Conservation (phyloP, 2,888 invertebrate genomes). For the Piscicola geometra region DNA sequence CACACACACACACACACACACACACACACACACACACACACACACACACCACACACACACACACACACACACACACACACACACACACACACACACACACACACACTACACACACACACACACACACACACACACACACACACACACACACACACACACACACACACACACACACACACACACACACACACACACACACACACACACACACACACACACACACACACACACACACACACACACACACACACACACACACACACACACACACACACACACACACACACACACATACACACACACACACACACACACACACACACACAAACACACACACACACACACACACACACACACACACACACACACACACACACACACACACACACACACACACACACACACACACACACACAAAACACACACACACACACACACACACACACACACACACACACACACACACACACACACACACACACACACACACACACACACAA, state of each 20-base stretch:
- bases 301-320: conserved; percentile 22
- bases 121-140: conserved; percentile 15
- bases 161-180: conserved; percentile 17
- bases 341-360: conserved; percentile 17
- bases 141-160: conserved; percentile 12
- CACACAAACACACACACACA: conserved; percentile 9
- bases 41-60: conserved; percentile 15
- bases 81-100: conserved; percentile 19
- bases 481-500: no score
- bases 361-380: conserved; percentile 12
- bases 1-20: neutral
- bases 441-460: no score
- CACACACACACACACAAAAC: conserved; percentile 11
- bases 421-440: conserved; percentile 5
- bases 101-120: conserved; percentile 19
- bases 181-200: conserved; percentile 16
- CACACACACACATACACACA: conserved; percentile 15
- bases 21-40: conserved; percentile 21
- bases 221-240: conserved; percentile 21
- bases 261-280: conserved; percentile 15
- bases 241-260: conserved; percentile 17
- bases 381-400: conserved; percentile 18
- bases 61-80: conserved; percentile 17
- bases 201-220: conserved; percentile 5
- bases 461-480: no score